Evolutionary conservation across 2,888 invertebrate genomes (phyloP).

Genomic region (Congeria kusceri): DNA sequence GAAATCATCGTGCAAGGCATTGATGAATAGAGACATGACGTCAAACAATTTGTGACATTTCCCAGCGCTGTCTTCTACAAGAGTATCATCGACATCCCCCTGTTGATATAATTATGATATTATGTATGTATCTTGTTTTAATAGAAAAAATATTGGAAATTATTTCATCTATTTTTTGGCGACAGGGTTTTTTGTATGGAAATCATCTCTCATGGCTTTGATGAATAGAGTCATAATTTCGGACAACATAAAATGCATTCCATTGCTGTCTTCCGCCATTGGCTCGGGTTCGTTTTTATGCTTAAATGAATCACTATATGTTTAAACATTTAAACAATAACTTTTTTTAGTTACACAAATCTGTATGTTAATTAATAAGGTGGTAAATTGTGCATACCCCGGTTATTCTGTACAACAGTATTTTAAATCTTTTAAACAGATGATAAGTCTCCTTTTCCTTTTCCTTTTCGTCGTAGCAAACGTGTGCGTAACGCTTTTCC

Average conservation of each 20-base stretch:
- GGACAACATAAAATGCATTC: not conserved
- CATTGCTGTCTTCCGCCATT: conserved; percentile 12
- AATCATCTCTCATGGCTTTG: conserved; percentile 18
- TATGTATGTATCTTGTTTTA: no score
- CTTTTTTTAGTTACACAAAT: no score
- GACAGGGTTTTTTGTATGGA: not conserved
- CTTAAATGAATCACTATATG: no score
- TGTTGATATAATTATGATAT: no score
- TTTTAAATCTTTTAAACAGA: conserved; percentile 1
- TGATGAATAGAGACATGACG: conserved; percentile 47
- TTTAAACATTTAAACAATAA: no score
- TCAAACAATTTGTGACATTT: conserved; percentile 16
- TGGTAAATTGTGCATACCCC: not conserved
- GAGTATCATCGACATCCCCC: no score
- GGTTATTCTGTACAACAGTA: not conserved
- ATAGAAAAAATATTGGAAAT: no score
- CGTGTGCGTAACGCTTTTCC: not conserved
- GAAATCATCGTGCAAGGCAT: conserved; percentile 16
- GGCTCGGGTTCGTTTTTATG: no score
- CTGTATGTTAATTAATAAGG: no score
- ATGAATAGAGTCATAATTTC: conserved; percentile 33
- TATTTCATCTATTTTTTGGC: no score
- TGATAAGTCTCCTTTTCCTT: not conserved
- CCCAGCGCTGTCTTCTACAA: conserved; percentile 32
- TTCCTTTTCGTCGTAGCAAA: not conserved